Base-by-base conservation (phyloP, 2,888 invertebrate genomes). In the Clepsis dumicolana region DNA sequence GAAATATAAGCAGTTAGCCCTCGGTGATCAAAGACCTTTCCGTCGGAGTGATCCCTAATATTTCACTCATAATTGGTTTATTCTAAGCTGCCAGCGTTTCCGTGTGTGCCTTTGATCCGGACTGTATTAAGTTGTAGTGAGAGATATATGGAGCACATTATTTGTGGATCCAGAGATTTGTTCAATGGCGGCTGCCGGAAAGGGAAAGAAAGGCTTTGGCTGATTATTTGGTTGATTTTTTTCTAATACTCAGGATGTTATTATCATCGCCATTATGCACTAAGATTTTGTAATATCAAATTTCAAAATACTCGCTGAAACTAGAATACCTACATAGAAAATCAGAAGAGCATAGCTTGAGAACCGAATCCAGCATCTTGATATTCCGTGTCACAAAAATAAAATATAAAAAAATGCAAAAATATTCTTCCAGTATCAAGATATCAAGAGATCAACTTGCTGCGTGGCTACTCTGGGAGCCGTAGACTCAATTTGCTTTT, bases 1-100 rank as follows among this genome's bases (percentile, higher is more conserved):
- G 88, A 90, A 91, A 89, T 86, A 87, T 87, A 86, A 88, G 82
- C 84, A 84, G 83, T 85, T 84, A 82, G 84, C 80, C 79, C 70
- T 76, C 77, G 76, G 84, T 89, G 92, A 93, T 93, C 93, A 93
- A 93, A 93, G 91, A 87, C 85, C 85, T 83, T 86, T 84, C 83
- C 81, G 77, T 79, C 82, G 84, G 82, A 81, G 88, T 91, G 92
- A 93, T 93, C 93, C 93, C 92, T 92, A 93, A 93, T 93, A 93
- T 93, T 93, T 93, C 93, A 90, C 91, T 92, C 91, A 92, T 93
- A 93, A 93, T 93, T 93, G 93, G 93, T 93, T 93, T 93, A 93
- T 91, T 90, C 93, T 92, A 92, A 92, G 93, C 93, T 91, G 75
- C 81, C 84, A 85, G 87, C 83, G 86, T 86, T 89, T 88, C 91